These are phyloP conservation scores for Pycnomerus fuliginosus DNA, from an alignment of 2,888 invertebrate genomes.

Conservation along the genomic window DNA sequence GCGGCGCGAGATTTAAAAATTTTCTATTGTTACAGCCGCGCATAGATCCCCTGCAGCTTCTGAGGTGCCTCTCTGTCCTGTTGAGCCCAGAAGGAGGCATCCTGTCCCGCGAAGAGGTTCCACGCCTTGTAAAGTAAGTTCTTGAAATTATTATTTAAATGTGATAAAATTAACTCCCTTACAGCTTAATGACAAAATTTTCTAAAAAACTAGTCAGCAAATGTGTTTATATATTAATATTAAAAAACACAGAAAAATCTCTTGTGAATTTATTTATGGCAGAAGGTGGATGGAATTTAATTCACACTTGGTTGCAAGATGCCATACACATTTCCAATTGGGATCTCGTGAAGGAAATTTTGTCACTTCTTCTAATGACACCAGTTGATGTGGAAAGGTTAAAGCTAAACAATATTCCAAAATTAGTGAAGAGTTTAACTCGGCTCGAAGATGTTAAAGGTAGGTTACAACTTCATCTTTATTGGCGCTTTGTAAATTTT, in stretches of 20 bases:
- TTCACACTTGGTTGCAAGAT: constrained; percentile 89
- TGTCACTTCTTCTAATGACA: constrained; percentile 80
- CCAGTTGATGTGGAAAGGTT: constrained; percentile 90
- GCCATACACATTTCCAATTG: constrained; percentile 81
- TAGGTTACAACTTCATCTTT: constrained; percentile 54
- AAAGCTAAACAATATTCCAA: constrained; percentile 89
- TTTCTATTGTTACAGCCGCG: constrained; percentile 70
- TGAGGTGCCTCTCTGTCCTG: constrained; percentile 85
- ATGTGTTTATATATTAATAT: constrained; percentile 91
- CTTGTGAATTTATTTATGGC: constrained; percentile 86
- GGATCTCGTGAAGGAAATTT: constrained; percentile 82
- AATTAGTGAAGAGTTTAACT: constrained; percentile 84
- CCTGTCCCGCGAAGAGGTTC: constrained; percentile 83
- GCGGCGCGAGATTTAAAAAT: constrained; percentile 3
- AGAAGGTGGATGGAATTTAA: constrained; percentile 88
- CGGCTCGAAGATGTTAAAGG: constrained; percentile 80
- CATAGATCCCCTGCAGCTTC: constrained; percentile 85
- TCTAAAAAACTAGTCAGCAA: constrained; percentile 94
- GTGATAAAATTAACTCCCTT: constrained; percentile 46
- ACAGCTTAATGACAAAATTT: constrained; percentile 92
- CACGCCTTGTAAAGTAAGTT: constrained; percentile 80
- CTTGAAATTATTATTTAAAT: constrained; percentile 11
- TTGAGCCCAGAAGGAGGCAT: constrained; percentile 84
- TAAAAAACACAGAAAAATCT: constrained; percentile 82
- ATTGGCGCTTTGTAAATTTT: constrained; percentile 3